Evolutionary conservation across 2,113 vertebrate species (phyloP), one percentile per base, ranked within the genome.

Genomic region (Columba livia): DNA sequence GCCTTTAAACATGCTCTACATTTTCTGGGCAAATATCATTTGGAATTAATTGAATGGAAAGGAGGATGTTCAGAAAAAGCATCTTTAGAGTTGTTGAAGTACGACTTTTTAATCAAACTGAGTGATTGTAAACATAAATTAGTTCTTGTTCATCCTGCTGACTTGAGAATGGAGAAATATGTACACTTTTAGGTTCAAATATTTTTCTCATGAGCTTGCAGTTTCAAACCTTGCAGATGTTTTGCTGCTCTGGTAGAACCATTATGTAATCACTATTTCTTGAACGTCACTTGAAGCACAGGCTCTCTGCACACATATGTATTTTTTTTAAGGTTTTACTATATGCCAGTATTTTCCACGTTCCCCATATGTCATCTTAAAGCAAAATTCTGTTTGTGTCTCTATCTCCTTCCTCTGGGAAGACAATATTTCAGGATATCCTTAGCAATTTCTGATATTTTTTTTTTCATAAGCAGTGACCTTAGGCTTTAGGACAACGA

Each of bases 101-200:
- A 96, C 95, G 92, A 95, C 90, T 94, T 94, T 94, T 93, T 96
- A 90, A 86, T 96, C 91, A 96, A 94, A 97, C 96, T 91, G 50
- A 93, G 74, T 86, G 94, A 94, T 79, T 96, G 85, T 95, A 96
- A 96, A 97, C 95, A 97, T 97, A 97, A 96, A 97, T 97, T 97
- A 97, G 78, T 83, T 96, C 90, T 95, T 95, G 85, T 96, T 97
- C 90, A 96, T 96, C 69, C 72, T 84, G 89, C 91, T 94, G 83
- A 96, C 91, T 96, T 93, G 80, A 90, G 96, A 96, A 36, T 54
- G 91, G 65, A 95, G 79, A 94, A 85, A 78, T 34, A 69, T 23
- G 64, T 95, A 85, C 3, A 2, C 34, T 95, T 92, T 51, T 56
- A 95, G 67, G 90, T 85, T 92, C 40, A 93, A 78, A 61, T 32